A percentile compares a stretch with the other conserved stretches of the same genome.
These are phyloP conservation scores for Pocillopora meandrina DNA, from an alignment of 92 coral and sea anemone species.

Conservation along the genomic window DNA sequence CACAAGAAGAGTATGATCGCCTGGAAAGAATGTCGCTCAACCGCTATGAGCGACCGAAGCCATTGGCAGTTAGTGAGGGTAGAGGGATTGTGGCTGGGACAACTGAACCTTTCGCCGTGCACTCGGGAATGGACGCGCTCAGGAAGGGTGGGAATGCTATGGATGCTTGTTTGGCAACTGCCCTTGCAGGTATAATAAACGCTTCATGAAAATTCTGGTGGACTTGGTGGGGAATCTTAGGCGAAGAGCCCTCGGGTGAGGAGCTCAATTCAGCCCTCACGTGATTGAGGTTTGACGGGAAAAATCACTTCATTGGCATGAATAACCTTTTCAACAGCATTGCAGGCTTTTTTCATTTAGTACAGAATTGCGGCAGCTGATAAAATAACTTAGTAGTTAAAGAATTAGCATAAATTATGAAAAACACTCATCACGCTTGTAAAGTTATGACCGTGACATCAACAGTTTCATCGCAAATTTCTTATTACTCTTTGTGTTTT, in stretches of 20 bases:
- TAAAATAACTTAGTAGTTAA: too few species aligned
- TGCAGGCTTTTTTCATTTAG: too few species aligned
- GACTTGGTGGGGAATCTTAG: background rate
- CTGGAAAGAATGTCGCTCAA: conserved; percentile 54
- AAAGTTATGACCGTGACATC: too few species aligned
- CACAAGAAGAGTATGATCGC: conserved; percentile 58
- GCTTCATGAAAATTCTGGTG: background rate
- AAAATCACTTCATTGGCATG: too few species aligned
- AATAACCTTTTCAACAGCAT: too few species aligned
- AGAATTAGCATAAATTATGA: too few species aligned
- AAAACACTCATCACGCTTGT: too few species aligned
- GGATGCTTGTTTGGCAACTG: conserved; percentile 87
- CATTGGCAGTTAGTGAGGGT: conserved; percentile 67
- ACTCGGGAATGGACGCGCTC: conserved; percentile 79
- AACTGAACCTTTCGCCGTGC: conserved; percentile 77
- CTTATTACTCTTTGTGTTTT: too few species aligned
- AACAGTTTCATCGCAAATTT: too few species aligned
- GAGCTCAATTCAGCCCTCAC: too few species aligned
- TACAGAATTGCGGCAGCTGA: too few species aligned
- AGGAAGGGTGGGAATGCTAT: conserved; percentile 80
- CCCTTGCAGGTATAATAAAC: conserved; percentile 61
- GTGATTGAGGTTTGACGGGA: too few species aligned
- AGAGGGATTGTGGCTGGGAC: conserved; percentile 76
- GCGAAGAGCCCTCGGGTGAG: background rate
- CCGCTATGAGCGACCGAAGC: conserved; percentile 57